Evolutionary conservation across 2,113 vertebrate species (phyloP).

Genomic region (Diphyllodes magnificus): DNA sequence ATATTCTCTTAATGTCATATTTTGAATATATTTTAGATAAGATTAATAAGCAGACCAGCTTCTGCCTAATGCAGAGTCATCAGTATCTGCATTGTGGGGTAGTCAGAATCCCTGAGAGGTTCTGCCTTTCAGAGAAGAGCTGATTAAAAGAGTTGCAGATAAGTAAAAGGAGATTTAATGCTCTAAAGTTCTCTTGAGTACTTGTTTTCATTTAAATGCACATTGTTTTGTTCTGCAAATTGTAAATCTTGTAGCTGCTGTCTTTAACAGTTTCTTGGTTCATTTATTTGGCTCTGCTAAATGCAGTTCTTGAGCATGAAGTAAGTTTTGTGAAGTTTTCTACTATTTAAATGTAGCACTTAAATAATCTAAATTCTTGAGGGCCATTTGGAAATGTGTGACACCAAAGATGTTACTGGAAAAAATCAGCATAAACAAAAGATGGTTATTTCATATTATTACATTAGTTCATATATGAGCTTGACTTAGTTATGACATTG

Average conservation of each 20-base stretch:
- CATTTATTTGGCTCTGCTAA: not conserved
- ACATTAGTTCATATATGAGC: not conserved
- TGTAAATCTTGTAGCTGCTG: not conserved
- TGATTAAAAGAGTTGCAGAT: not conserved
- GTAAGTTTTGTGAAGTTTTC: not conserved
- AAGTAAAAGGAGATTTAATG: not conserved
- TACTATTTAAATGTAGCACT: not conserved
- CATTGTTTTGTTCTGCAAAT: not conserved
- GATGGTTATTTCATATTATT: not conserved
- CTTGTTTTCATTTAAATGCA: not conserved
- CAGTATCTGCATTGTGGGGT: not conserved
- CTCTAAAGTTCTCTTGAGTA: not conserved
- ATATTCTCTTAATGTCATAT: not conserved
- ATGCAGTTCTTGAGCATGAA: not conserved
- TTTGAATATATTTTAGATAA: not conserved
- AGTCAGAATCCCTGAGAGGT: not conserved
- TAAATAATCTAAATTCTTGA: not conserved
- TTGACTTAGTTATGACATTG: not conserved
- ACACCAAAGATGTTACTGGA: not conserved
- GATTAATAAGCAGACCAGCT: not conserved
- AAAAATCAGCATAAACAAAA: not conserved
- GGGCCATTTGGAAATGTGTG: not conserved
- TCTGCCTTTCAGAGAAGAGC: not conserved
- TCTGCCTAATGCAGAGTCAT: not conserved
- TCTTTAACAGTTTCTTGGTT: not conserved